A percentile compares a stretch with the other conserved stretches of the same genome.
phyloP scores from a whole-genome alignment of 1,140 invertebrate genomes.

The Trachelipus rathkii region DNA sequence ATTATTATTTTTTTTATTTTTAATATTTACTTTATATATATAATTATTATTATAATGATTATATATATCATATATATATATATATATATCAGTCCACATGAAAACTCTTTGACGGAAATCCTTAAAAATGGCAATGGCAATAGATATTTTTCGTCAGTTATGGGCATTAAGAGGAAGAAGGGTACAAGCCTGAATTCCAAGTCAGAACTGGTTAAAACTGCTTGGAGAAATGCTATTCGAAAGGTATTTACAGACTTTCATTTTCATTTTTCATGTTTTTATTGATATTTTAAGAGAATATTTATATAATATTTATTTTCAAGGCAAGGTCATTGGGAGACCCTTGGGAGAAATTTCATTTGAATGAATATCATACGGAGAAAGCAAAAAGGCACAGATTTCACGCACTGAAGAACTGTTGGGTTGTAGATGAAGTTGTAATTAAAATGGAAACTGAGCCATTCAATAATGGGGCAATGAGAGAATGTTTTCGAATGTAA shows the following conservation, averaged over 20 bases:
- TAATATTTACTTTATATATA: too few species aligned
- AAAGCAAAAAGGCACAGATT: slow-evolving; percentile 52
- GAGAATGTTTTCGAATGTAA: slow-evolving; percentile 59
- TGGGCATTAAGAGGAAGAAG: slow-evolving; percentile 27
- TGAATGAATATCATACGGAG: slow-evolving; percentile 51
- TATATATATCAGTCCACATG: too few species aligned
- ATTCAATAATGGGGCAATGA: slow-evolving; percentile 59
- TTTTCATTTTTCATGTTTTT: too few species aligned
- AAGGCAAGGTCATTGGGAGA: slow-evolving; percentile 47
- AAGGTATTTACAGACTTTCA: slow-evolving; percentile 17
- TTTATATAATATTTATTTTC: neutral
- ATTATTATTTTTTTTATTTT: too few species aligned
- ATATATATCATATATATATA: too few species aligned
- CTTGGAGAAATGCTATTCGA: slow-evolving; percentile 36
- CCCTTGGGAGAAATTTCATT: slow-evolving; percentile 54
- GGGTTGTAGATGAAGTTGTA: slow-evolving; percentile 53
- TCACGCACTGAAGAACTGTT: slow-evolving; percentile 52
- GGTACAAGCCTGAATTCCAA: slow-evolving; percentile 20
- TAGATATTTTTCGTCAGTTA: slow-evolving; percentile 31
- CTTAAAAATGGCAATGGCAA: slow-evolving; percentile 7
- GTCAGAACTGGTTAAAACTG: slow-evolving; percentile 23
- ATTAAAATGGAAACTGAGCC: slow-evolving; percentile 56
- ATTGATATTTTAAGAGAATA: too few species aligned
- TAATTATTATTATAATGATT: too few species aligned
- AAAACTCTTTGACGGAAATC: too few species aligned